Evolutionary conservation across 2,888 invertebrate genomes (phyloP).

Genomic region (Callyntrura sp.): DNA sequence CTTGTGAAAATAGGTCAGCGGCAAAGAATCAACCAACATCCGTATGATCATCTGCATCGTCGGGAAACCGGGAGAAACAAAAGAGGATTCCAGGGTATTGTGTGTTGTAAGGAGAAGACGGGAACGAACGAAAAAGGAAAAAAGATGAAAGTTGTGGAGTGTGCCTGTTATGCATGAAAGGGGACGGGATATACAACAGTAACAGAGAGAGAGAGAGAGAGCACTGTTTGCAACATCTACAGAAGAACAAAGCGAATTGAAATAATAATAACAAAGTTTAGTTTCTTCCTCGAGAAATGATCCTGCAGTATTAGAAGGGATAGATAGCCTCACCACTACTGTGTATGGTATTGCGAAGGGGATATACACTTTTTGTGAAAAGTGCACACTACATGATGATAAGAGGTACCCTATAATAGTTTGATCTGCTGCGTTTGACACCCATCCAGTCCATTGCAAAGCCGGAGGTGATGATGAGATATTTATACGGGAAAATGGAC

Average conservation of each 20-base stretch:
- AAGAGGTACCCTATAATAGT: background rate
- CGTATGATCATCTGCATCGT: constrained; percentile 28
- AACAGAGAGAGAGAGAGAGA: background rate
- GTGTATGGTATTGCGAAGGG: background rate
- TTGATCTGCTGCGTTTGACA: background rate
- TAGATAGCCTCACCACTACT: too few relatives aligned
- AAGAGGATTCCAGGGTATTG: background rate
- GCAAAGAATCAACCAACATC: constrained; percentile 23
- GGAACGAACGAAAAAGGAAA: background rate
- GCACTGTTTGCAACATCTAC: background rate
- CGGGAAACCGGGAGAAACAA: background rate
- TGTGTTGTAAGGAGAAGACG: background rate
- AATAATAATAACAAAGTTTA: background rate
- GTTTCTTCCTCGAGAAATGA: background rate
- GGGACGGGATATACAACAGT: background rate
- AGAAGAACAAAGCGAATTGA: background rate
- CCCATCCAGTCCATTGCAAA: background rate
- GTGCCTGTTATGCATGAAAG: constrained; percentile 3
- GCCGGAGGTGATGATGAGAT: background rate
- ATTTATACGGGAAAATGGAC: background rate
- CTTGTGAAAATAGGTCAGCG: constrained; percentile 66
- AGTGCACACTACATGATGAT: too few relatives aligned
- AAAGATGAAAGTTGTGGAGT: constrained; percentile 27
- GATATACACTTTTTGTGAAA: too few relatives aligned
- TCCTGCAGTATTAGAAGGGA: background rate